phyloP scores from a whole-genome alignment of 2,888 invertebrate species.

The Patella ulyssiponensis region DNA sequence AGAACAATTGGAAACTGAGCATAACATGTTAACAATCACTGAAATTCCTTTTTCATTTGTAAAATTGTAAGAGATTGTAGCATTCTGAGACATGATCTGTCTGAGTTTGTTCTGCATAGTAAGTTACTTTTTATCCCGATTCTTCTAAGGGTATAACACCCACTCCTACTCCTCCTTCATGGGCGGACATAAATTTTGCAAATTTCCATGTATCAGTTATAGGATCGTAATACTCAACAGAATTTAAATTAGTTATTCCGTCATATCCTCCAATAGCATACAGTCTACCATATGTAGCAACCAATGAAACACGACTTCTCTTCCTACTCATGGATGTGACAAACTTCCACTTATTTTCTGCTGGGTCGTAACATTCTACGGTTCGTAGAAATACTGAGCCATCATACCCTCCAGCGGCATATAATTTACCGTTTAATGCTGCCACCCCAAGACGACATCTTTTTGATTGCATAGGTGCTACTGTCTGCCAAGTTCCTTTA shows the following conservation, averaged over 20 bases:
- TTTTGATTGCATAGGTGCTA: constrained; percentile 85
- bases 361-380: constrained; percentile 86
- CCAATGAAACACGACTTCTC: constrained; percentile 85
- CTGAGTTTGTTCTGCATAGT: too few relatives aligned
- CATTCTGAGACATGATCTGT: too few relatives aligned
- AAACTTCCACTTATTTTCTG: constrained; percentile 82
- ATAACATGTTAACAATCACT: too few relatives aligned
- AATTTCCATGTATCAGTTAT: constrained; percentile 81
- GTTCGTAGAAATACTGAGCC: constrained; percentile 86
- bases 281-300: constrained; percentile 86
- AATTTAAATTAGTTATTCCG: constrained; percentile 84
- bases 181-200: constrained; percentile 85
- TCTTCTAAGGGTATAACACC: constrained; percentile 80
- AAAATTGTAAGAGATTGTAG: too few relatives aligned
- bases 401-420: constrained; percentile 81
- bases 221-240: constrained; percentile 89
- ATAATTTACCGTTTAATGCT: constrained; percentile 84
- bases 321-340: constrained; percentile 87
- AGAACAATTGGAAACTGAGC: too few relatives aligned
- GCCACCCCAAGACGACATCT: constrained; percentile 88
- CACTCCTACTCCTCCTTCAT: constrained; percentile 91
- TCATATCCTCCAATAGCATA: constrained; percentile 81
- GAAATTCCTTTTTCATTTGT: too few relatives aligned
- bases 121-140: constrained; percentile 13
- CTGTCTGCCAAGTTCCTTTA: constrained; percentile 81